Evolutionary conservation across 2,888 invertebrate genomes (phyloP).

Genomic region (Megaustenia siamemsis): DNA sequence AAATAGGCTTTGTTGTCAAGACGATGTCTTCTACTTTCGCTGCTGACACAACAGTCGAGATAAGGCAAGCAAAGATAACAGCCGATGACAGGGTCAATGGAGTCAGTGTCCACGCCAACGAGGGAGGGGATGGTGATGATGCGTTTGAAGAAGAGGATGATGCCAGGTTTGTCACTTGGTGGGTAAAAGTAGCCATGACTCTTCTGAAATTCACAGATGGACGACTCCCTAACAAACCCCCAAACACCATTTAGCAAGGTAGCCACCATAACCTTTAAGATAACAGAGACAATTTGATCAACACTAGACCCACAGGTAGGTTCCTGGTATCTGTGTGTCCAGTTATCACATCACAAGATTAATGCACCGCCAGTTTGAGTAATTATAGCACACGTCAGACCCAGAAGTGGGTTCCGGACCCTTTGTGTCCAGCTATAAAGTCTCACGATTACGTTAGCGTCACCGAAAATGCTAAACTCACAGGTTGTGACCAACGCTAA

Average conservation of each 20-base stretch:
- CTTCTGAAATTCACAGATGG: not conserved
- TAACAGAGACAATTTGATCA: not conserved
- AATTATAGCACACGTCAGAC: no score
- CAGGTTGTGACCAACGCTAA: no score
- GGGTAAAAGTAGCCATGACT: slow-evolving; percentile 20
- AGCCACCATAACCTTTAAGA: slow-evolving; percentile 30
- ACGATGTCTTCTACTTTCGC: not conserved
- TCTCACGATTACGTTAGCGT: no score
- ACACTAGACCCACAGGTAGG: not conserved
- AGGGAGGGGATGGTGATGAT: not conserved
- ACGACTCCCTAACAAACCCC: slow-evolving; percentile 24
- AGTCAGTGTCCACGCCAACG: not conserved
- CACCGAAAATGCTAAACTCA: no score
- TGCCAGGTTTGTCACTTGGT: slow-evolving; percentile 8
- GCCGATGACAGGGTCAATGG: slow-evolving; percentile 25
- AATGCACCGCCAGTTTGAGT: no score
- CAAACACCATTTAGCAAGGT: not conserved
- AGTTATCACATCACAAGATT: no score
- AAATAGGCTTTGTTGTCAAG: not conserved
- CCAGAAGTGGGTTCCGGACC: no score
- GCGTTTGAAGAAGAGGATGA: slow-evolving; percentile 5
- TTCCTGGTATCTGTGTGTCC: no score
- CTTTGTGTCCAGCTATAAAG: no score
- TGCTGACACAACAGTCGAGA: not conserved
- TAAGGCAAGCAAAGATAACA: slow-evolving; percentile 24